Evolutionary conservation across 2,797 vertebrate genomes (phyloP).

Genomic region (Gambelia wislizenii): DNA sequence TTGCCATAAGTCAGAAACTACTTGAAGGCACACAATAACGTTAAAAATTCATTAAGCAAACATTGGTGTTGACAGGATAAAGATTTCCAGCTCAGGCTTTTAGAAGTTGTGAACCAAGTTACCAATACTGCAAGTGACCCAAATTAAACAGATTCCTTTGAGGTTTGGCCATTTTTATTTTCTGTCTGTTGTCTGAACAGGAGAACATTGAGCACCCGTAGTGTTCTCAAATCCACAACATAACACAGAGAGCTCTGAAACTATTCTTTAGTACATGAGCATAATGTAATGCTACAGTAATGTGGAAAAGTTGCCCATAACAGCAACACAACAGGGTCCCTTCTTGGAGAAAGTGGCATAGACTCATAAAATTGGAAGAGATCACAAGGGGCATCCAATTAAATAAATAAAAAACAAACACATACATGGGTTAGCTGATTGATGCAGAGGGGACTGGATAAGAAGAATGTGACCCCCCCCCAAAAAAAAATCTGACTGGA

Average conservation of each 20-base stretch:
- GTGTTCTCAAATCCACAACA: background rate
- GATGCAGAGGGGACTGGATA: background rate
- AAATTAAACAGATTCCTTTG: background rate
- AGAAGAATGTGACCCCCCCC: background rate
- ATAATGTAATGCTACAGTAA: background rate
- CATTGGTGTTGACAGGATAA: slow-evolving; percentile 38
- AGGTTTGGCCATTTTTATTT: background rate
- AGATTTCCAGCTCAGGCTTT: background rate
- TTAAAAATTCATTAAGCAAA: slow-evolving; percentile 25
- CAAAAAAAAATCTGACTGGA: background rate
- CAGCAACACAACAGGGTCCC: background rate
- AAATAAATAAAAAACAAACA: too few species aligned
- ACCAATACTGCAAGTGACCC: background rate
- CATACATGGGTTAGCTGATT: background rate
- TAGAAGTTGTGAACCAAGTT: background rate
- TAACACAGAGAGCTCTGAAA: background rate
- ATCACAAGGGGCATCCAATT: too few species aligned
- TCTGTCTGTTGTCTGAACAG: background rate
- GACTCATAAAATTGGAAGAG: too few species aligned
- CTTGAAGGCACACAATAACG: too few species aligned
- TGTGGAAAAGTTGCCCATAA: background rate
- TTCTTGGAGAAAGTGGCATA: too few species aligned
- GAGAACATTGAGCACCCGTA: background rate
- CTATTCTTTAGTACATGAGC: background rate
- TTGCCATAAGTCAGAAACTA: too few species aligned